Conservation (phyloP, 2,113 vertebrate genomes). For the Podiceps cristatus region DNA sequence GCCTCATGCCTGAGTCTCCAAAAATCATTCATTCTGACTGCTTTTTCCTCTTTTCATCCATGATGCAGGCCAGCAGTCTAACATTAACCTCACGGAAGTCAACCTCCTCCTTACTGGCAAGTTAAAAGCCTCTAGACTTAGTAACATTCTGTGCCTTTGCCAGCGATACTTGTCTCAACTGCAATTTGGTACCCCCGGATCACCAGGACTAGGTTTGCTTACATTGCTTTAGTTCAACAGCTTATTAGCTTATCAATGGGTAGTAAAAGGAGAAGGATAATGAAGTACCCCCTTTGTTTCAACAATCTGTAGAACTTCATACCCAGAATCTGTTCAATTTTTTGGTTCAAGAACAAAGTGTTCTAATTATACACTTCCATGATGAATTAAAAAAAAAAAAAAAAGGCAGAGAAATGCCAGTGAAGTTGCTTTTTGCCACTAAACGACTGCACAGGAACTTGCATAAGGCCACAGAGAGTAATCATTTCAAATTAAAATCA, state of each 20-base stretch:
- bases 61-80: neutral
- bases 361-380: neutral
- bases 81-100: neutral
- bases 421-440: constrained; percentile 27
- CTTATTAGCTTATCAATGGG: neutral
- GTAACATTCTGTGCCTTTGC: neutral
- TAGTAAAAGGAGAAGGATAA: neutral
- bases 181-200: neutral
- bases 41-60: neutral
- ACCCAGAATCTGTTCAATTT: neutral
- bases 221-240: neutral
- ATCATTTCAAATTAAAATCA: constrained; percentile 28
- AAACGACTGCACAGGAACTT: constrained; percentile 44
- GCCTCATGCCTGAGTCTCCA: neutral
- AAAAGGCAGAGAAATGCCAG: neutral
- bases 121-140: neutral
- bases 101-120: neutral
- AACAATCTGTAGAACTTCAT: neutral
- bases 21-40: rapidly evolving
- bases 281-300: neutral
- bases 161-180: neutral
- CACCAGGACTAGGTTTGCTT: neutral
- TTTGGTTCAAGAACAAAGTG: neutral
- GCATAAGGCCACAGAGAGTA: constrained; percentile 20
- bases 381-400: neutral